Base-by-base conservation (phyloP, 2,888 invertebrate species). In the Dicycla oo region DNA sequence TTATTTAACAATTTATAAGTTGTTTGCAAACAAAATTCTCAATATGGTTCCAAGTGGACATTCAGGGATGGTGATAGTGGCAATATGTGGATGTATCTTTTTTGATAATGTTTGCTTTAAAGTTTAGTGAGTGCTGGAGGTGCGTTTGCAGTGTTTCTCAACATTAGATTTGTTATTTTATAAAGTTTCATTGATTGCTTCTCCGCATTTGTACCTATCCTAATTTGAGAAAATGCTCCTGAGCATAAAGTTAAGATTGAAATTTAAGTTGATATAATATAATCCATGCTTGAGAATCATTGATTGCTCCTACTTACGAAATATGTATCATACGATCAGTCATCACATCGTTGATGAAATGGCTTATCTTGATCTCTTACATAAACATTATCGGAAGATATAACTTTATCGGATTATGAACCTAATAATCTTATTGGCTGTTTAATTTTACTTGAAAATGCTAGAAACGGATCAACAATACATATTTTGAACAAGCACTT, bases 21-120 rank as follows among this genome's bases (percentile, higher is more conserved):
- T 82, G 69, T 83, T 75, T 79, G 73, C 84, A 69, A 78, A 78
- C 73, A 72, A 74, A 75, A 79, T 80, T 78, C 57, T 58, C 73
- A 43, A 77, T 76, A 80, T 82, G 86, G 88, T 89, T 90, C 89
- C 88, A 83, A 87, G 71, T 88, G 87, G 87, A 88, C 81, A 78
- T 84, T 79, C 82, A 79, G 80, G 73, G 67, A 61, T 57, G 58
- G 57, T 54, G 23, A 45, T 53, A 38, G 20, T 40, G 18, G 7
- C 63, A 69, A 61, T 72, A 72, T 62, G 40, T 73, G 30, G 6
- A 71, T 69, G 30, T 70, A 58, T 69, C 34, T 61, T 57, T 70
- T 78, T 76, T 67, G 63, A 40, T 62, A 38, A 61, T 65, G 45
- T 77, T 77, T 74, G 57, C 64, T 74, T 70, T 71, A 15, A 51